Base-by-base conservation (phyloP, 37 sponge, comb jelly and placozoan species). In the Cliona cf. orientalis region DNA sequence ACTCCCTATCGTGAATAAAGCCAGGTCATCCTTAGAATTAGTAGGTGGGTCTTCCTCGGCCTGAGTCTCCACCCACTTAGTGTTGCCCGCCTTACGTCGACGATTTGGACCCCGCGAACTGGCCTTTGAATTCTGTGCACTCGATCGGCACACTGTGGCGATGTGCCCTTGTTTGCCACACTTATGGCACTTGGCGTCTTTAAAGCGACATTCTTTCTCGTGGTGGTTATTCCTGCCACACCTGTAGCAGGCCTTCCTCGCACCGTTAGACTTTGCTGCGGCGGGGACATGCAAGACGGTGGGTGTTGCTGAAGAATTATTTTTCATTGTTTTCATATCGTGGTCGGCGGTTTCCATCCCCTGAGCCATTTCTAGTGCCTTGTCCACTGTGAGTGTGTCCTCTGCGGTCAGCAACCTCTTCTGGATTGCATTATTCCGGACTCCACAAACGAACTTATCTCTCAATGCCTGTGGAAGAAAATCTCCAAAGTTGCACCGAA, bases 391-490 rank as follows among this genome's bases (percentile, higher is more conserved):
- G 35, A 67, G 37, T 33, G 29, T 34, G 23, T 31, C 23, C 37
- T 67, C 69, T n/a, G n/a, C n/a, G 29, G 69, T 33, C 33, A 67
- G 69, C 69, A 67, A 36, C 33, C 37, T 67, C 37, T 23, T 67
- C 35, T 67, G 69, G 23, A 67, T 67, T 26, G 5, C 23, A 23
- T 29, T 22, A 67, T 67, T 67, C 22, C 37, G 23, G 35, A 67
- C 22, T 23, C 69, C 69, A 67, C 69, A 67, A 67, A 67, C 69
- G 34, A 67, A 32, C 36, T 36, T 31, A 67, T 67, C 69, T 67
- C 69, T 26, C 35, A 67, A 34, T 33, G 69, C 69, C 37, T 67
- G n/a, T n/a, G n/a, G 22, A 76, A 35, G 64, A 39, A n/a, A 63
- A 23, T 12, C 74, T n/a, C 74, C 74, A 29, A 43, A 44, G 26